Base-by-base conservation (phyloP, 1,140 invertebrate species). In the Cardiocondyla obscurior region DNA sequence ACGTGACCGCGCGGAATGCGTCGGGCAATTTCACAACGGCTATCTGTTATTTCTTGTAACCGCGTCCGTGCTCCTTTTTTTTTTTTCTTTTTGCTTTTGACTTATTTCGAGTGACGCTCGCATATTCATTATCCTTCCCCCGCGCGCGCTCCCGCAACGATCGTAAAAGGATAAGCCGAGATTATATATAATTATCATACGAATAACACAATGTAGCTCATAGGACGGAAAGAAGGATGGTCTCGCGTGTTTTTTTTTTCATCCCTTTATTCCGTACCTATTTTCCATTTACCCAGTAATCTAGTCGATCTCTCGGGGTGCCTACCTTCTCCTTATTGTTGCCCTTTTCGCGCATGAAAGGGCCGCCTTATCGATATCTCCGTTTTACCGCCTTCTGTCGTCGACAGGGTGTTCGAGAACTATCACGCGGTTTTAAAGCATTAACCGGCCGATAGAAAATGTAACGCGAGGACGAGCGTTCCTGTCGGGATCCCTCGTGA, bases 401-500 rank as follows among this genome's bases (percentile, higher is more conserved):
- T 77, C 74, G 74, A 65, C 39, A 77, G 51, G 74, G 22, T 44
- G 55, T 79, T 79, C 33, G 60, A 67, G 22, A 8, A n/a, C 51
- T 74, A 53, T 77, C 67, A 65, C 36, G 30, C 19, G 6, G 19
- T 33, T 67, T 58, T 69, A 55, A 69, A 69, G 30, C 39, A 72
- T 81, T 19, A 33, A 16, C 2, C 7, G 25, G 7, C 36, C 65
- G 77, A 81, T 57, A 53, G 14, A 62, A 57, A 65, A 77, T 65
- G 19, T n/a, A 79, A 33, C 42, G 33, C 42, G 49, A 67, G 28
- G 57, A 55, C 42, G 49, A 67, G 28, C 6, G 58, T 51, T 85
- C 83, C 83, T 85, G 79, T 87, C 77, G 44, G 57, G 57, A 16
- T 39, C 10, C 25, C 12, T 51, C 58, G 65, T 55, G 60, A 83